Conservation (phyloP, 1,140 invertebrate genomes). For the Palaemon carinicauda region DNA sequence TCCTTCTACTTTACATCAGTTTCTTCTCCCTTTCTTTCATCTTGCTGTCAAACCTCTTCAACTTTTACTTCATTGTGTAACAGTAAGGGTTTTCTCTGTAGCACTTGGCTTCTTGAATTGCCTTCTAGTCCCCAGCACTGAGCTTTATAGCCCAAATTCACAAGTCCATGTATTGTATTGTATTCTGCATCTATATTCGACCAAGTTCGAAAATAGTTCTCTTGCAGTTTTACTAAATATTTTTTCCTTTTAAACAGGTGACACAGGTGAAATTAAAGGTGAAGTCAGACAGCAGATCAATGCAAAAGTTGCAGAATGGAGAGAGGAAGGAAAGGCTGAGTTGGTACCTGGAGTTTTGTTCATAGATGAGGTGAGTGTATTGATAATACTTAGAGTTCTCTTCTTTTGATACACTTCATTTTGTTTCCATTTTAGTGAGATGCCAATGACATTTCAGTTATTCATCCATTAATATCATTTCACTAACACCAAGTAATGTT, state of each 20-base stretch:
- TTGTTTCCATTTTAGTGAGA: neutral
- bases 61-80: too few relatives aligned
- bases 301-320: slow-evolving; percentile 97
- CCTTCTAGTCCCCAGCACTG: too few relatives aligned
- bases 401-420: too few relatives aligned
- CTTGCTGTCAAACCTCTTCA: too few relatives aligned
- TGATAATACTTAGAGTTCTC: neutral
- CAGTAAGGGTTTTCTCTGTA: too few relatives aligned
- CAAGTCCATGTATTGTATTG: neutral
- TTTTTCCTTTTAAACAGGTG: slow-evolving; percentile 70
- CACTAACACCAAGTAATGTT: too few relatives aligned
- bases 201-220: too few relatives aligned
- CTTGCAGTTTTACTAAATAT: slow-evolving; percentile 16
- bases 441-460: neutral
- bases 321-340: slow-evolving; percentile 98
- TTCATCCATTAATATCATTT: too few relatives aligned
- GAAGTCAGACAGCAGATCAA: slow-evolving; percentile 99
- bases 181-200: neutral
- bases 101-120: too few relatives aligned
- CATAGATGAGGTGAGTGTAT: slow-evolving; percentile 78
- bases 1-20: too few relatives aligned
- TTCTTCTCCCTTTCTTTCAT: too few relatives aligned
- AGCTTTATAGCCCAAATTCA: too few relatives aligned
- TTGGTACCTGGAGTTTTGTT: slow-evolving; percentile 96
- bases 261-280: slow-evolving; percentile 98